Evolutionary conservation across 2,888 invertebrate species (phyloP).

Genomic region (Perizoma affinitatum): DNA sequence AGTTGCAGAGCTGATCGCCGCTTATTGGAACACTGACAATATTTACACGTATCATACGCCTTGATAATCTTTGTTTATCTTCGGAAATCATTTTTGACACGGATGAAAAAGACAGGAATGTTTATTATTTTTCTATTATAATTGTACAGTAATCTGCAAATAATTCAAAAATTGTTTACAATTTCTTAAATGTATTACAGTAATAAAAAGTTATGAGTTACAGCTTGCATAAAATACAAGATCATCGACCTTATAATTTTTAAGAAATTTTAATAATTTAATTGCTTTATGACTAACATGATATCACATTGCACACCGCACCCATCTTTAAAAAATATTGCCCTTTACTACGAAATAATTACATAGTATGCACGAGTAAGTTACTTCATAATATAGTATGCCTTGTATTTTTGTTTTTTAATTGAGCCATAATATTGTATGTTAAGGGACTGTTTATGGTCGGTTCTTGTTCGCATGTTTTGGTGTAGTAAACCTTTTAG

Average conservation of each 20-base stretch:
- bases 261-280: slow-evolving; percentile 28
- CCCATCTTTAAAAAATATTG: slow-evolving; percentile 36
- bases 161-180: too few relatives aligned
- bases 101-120: too few relatives aligned
- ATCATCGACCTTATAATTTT: slow-evolving; percentile 12
- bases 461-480: slow-evolving; percentile 35
- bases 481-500: slow-evolving; percentile 30
- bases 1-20: too few relatives aligned
- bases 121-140: too few relatives aligned
- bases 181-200: too few relatives aligned
- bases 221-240: slow-evolving; percentile 4
- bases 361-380: slow-evolving; percentile 27
- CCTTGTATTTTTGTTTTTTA: slow-evolving; percentile 25
- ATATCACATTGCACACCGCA: slow-evolving; percentile 36
- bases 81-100: too few relatives aligned
- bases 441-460: slow-evolving; percentile 31
- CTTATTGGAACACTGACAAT: too few relatives aligned
- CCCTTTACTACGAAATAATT: slow-evolving; percentile 28
- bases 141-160: too few relatives aligned
- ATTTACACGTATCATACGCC: too few relatives aligned
- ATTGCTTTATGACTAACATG: slow-evolving; percentile 36
- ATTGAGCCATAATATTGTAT: slow-evolving; percentile 33
- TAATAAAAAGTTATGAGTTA: too few relatives aligned
- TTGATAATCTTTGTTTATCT: too few relatives aligned
- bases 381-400: too few relatives aligned